Base-by-base conservation (phyloP, 2,888 invertebrate genomes). In the Pachymerium ferrugineum region DNA sequence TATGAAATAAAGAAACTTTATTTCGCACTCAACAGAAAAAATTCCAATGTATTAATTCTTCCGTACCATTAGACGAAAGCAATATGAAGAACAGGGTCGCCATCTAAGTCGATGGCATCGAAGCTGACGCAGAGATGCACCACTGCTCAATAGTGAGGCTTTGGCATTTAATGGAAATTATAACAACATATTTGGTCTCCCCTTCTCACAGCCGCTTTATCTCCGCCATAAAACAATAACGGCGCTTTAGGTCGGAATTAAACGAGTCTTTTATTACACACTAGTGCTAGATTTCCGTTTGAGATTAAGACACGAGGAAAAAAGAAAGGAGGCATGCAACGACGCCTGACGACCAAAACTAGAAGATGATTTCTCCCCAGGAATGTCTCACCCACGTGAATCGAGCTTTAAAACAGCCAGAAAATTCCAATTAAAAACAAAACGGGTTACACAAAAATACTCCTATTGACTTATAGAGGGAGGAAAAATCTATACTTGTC, bases 171-270 rank as follows among this genome's bases (percentile, higher is more conserved):
- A 69, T 69, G 69, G 69, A 69, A 69, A 69, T 69, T 69, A 69
- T 69, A 69, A 69, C 38, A 38, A 38, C 69, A 69, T 69, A 69
- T 69, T 69, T 69, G 69, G 29, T 28, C 69, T 29, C 69, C 29
- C 29, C 69, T 69, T 69, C 28, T n/a, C 25, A 38, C 38, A 1
- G 38, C 16, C 69, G 30, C 69, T 69, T 69, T 69, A 69, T 69
- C 69, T 69, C 69, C 29, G 69, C 30, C 69, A 30, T 69, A 69
- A 69, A 69, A 69, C 69, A 69, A 69, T 69, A 69, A 69, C 69
- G 69, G 69, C 69, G 69, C 69, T 69, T 69, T 69, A 69, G 28
- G 22, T 69, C 28, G 69, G 69, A 69, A 69, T 69, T 69, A 69
- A 69, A 69, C 30, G 69, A 25, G 29, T 16, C 29, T 69, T 69